These are phyloP conservation scores for Papilio aristodemus DNA, from an alignment of 1,140 invertebrate genomes.

Conservation along the genomic window DNA sequence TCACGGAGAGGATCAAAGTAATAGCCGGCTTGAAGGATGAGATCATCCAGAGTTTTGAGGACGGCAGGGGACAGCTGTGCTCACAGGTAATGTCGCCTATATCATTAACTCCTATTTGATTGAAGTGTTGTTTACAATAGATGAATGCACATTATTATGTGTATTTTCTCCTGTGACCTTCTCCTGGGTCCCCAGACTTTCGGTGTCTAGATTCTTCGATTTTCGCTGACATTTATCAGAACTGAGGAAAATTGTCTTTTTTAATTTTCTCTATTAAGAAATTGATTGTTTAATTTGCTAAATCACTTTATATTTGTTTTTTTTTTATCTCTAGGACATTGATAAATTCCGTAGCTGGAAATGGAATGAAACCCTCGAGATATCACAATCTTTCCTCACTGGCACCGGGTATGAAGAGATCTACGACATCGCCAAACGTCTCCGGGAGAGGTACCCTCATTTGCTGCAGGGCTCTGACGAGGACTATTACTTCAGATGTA, in stretches of 20 bases:
- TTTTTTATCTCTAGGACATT: constrained; percentile 49
- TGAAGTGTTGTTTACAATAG: not conserved
- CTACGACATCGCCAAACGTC: constrained; percentile 55
- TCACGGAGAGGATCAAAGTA: constrained; percentile 47
- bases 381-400: constrained; percentile 54
- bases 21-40: constrained; percentile 50
- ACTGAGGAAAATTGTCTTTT: too few relatives aligned
- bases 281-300: too few relatives aligned
- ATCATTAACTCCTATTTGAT: not conserved
- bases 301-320: not conserved
- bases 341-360: constrained; percentile 55
- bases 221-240: too few relatives aligned
- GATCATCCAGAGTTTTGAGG: constrained; percentile 51
- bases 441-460: constrained; percentile 52
- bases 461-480: constrained; percentile 42
- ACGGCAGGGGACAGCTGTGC: constrained; percentile 52
- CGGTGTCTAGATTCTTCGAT: too few relatives aligned
- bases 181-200: too few relatives aligned
- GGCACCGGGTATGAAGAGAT: constrained; percentile 63
- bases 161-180: too few relatives aligned
- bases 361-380: constrained; percentile 61
- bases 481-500: constrained; percentile 59
- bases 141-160: too few relatives aligned
- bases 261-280: too few relatives aligned
- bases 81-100: constrained; percentile 50